Conservation (phyloP, 2,888 invertebrate genomes). For the Amphipyra tragopoginis region DNA sequence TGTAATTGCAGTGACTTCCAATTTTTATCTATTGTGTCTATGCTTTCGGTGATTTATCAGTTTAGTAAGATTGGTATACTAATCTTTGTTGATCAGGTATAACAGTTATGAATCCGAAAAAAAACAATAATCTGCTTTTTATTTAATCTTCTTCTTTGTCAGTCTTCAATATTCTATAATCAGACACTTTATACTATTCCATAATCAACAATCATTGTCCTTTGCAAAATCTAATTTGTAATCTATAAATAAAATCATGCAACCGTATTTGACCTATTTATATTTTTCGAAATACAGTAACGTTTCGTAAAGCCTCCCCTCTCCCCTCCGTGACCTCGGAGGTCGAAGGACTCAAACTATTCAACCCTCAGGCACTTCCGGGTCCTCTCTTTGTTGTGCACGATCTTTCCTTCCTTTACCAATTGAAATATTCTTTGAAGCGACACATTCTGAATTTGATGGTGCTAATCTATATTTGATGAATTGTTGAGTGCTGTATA, state of each 20-base stretch:
- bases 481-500: slow-evolving; percentile 29
- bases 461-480: slow-evolving; percentile 44
- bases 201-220: not conserved
- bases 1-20: too few relatives aligned
- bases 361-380: slow-evolving; percentile 71
- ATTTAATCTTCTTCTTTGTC: too few relatives aligned
- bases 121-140: too few relatives aligned
- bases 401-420: slow-evolving; percentile 71
- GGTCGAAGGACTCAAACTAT: slow-evolving; percentile 67
- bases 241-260: slow-evolving; percentile 5
- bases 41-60: too few relatives aligned
- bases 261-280: slow-evolving; percentile 39
- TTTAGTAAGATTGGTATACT: too few relatives aligned
- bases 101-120: too few relatives aligned
- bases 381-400: slow-evolving; percentile 71
- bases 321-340: slow-evolving; percentile 45
- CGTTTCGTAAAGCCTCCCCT: slow-evolving; percentile 17
- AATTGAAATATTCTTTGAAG: slow-evolving; percentile 66
- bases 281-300: slow-evolving; percentile 27
- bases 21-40: too few relatives aligned
- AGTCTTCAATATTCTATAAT: not conserved
- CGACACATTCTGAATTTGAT: slow-evolving; percentile 56
- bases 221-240: not conserved
- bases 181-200: not conserved
- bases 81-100: too few relatives aligned